phyloP scores from a whole-genome alignment of 1,140 invertebrate genomes.

The Pemphigus obesinymphae region DNA sequence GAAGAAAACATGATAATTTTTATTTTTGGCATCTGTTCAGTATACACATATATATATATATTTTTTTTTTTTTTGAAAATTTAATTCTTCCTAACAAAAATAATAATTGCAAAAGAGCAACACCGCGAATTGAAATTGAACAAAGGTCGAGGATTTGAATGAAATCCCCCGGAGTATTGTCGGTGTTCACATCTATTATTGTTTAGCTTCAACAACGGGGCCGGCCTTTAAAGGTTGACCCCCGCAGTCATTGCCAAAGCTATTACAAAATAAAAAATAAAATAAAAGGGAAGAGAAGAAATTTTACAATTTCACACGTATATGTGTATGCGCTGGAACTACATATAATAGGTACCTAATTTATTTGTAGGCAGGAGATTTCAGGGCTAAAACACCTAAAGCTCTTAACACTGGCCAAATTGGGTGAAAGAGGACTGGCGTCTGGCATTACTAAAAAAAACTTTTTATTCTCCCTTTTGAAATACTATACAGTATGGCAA shows the following conservation, averaged over 20 bases:
- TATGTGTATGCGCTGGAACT: background rate
- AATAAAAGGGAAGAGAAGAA: background rate
- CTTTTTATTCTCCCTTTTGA: slow-evolving; percentile 7
- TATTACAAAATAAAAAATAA: slow-evolving; percentile 14
- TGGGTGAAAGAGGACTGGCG: background rate
- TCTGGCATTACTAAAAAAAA: background rate
- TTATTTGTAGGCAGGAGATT: background rate
- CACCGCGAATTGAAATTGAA: slow-evolving; percentile 22
- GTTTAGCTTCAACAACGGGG: slow-evolving; percentile 10
- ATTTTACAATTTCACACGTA: slow-evolving; percentile 11
- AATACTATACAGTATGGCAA: background rate
- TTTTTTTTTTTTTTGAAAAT: background rate
- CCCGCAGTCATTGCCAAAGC: slow-evolving; percentile 26
- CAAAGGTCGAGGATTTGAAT: slow-evolving; percentile 33
- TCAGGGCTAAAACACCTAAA: background rate
- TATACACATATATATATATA: no score
- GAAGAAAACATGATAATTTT: background rate
- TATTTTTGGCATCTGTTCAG: background rate
- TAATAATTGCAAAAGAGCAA: slow-evolving; percentile 21
- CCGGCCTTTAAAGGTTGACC: slow-evolving; percentile 40
- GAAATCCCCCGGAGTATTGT: slow-evolving; percentile 17
- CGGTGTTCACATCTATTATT: slow-evolving; percentile 33
- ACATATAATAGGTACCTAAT: slow-evolving; percentile 36
- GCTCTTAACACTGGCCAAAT: background rate
- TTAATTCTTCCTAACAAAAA: background rate